Evolutionary conservation across 2,113 vertebrate genomes (phyloP), one percentile per base, ranked within the genome.

Genomic region (Chlamydotis undulata): DNA sequence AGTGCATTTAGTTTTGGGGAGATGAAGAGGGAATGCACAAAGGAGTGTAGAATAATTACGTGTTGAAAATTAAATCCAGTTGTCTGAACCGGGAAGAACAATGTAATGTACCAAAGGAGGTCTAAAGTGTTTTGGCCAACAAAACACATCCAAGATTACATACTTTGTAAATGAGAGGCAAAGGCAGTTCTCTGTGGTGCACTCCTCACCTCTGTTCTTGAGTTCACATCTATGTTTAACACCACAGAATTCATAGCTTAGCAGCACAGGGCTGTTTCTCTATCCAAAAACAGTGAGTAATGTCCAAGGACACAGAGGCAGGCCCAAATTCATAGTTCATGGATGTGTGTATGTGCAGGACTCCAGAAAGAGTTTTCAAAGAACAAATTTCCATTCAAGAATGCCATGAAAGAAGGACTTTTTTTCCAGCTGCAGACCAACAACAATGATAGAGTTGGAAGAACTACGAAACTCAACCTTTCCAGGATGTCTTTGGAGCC

Each of bases 21-120:
- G 87, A 94, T 89, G 87, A 96, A 91, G 49, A 95, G 8, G 56
- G 74, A 89, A 81, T 2, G 14, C 84, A 95, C 81, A 95, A 95
- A 96, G 87, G 84, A 94, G 77, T 47, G 65, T 60, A 92, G 65
- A 87, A 87, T 94, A 95, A 96, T 94, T 94, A 91, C 71, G 83
- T 93, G 91, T 67, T 94, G 93, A 96, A 96, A 92, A 96, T 97
- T 89, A 96, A 96, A 93, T 37, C 91, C 94, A 91, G 91, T 96
- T 94, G 87, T 84, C 86, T 94, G 91, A 94, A 89, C 49, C 35
- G 35, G 35, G 87, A 89, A 89, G 89, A 95, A 97, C 94, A 96
- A 94, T 91, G 47, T 75, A 70, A 84, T 33, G 53, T 89, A 92
- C 83, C 53, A 55, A 96, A 97, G 94, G 89, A 97, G 91, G 87